Evolutionary conservation across 2,888 invertebrate genomes (phyloP).

Genomic region (Drosophila setosimentum): DNA sequence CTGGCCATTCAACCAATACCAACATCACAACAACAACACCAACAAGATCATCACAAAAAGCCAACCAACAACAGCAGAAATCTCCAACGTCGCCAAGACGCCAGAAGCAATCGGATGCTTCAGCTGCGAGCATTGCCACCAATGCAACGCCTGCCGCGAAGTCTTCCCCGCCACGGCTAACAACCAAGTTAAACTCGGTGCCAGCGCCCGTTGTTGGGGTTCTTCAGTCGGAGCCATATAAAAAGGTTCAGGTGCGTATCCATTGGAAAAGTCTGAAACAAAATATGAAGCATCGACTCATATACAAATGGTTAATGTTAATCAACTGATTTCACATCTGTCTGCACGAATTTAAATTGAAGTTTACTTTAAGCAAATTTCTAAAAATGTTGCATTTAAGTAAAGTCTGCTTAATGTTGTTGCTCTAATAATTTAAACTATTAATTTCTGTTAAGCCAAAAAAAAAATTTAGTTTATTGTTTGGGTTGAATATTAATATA

Average conservation of each 20-base stretch:
- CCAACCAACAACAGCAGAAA: slow-evolving; percentile 35
- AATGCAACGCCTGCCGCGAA: slow-evolving; percentile 37
- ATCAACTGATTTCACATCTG: neutral
- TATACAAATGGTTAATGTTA: neutral
- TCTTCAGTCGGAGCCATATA: slow-evolving; percentile 71
- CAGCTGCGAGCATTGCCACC: slow-evolving; percentile 29
- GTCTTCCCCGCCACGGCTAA: slow-evolving; percentile 36
- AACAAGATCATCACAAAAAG: slow-evolving; percentile 1
- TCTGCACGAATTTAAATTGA: neutral
- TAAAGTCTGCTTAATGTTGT: neutral
- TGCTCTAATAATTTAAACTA: neutral
- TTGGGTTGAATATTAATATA: neutral
- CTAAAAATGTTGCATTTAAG: neutral
- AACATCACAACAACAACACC: slow-evolving; percentile 4
- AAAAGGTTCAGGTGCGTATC: slow-evolving; percentile 73
- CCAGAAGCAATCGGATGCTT: slow-evolving; percentile 35
- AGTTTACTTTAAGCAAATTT: neutral
- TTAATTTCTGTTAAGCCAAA: neutral
- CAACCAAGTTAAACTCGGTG: slow-evolving; percentile 47
- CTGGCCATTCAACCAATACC: slow-evolving; percentile 31
- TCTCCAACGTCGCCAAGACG: slow-evolving; percentile 45
- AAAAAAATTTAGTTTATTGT: neutral
- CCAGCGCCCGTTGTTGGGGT: slow-evolving; percentile 55
- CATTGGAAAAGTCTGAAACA: neutral
- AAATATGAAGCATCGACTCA: neutral